Evolutionary conservation across 1,140 invertebrate species (phyloP).

Genomic region (Dysdera silvatica): DNA sequence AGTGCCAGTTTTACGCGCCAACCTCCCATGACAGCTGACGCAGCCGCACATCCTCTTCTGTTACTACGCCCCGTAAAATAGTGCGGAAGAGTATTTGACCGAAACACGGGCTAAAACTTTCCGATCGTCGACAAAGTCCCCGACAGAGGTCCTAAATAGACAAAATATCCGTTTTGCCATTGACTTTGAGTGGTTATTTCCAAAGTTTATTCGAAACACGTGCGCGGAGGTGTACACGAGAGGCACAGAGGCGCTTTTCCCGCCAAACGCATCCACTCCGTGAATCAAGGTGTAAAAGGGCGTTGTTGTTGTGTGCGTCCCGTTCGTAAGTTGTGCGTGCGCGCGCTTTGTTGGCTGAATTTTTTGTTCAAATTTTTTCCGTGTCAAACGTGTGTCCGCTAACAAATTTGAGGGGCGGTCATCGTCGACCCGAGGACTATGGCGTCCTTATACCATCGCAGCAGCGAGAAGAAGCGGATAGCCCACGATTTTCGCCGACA

Average conservation of each 20-base stretch:
- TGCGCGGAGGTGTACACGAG: constrained; percentile 15
- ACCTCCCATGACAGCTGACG: no score
- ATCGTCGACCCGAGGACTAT: constrained; percentile 18
- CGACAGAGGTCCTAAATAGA: no score
- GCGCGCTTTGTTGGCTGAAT: neutral
- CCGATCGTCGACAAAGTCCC: no score
- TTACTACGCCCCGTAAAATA: no score
- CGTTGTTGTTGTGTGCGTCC: neutral
- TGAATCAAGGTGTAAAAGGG: constrained; percentile 27
- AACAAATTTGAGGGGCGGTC: neutral
- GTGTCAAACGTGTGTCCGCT: neutral
- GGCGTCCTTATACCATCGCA: constrained; percentile 40
- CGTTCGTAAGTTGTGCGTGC: neutral
- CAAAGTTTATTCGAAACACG: constrained; percentile 2
- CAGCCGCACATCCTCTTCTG: no score
- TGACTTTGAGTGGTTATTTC: neutral
- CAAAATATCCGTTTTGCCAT: neutral
- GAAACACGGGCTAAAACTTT: no score
- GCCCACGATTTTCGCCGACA: constrained; percentile 40
- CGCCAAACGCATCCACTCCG: constrained; percentile 23
- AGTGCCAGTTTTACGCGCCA: no score
- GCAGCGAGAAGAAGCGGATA: constrained; percentile 39
- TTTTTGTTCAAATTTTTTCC: neutral
- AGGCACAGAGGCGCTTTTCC: constrained; percentile 18
- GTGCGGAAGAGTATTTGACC: no score